Evolutionary conservation across 2,797 vertebrate genomes (phyloP), one percentile per base, ranked within the genome.

Genomic region (Nasua narica): DNA sequence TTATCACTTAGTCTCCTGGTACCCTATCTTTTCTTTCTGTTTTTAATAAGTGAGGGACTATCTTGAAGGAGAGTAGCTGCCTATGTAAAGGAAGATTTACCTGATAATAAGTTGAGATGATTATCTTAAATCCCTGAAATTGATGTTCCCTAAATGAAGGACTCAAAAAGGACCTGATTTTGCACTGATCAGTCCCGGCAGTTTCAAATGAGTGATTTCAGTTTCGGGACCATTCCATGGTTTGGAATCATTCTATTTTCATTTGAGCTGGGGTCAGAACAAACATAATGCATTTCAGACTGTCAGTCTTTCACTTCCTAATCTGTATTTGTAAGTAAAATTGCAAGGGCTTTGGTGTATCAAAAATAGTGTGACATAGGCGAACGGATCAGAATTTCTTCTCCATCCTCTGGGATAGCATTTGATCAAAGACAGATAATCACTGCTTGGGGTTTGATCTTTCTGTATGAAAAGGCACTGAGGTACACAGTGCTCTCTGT

Each of bases 311-410:
- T 72, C 48, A 3, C 3, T 81, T 86, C 62, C 92, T 48, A 94
- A 94, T 81, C 95, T 95, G 87, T 11, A 1, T 96, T 93, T 92
- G 37, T 89, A 81, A 97, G 98, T 90, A 65, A 97, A 96, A 93
- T 95, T 60, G 91, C 54, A 95, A 90, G 52, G 92, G 72, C 90
- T 98, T 67, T 60, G 82, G 87, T 67, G 16, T 58, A 81, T 96
- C 91, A 97, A 97, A 97, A 89, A 82, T 95, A 94, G 92, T 83
- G 81, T 95, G 92, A 93, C 81, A 92, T 85, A 96, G 58, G 96
- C 92, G 96, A 87, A 90, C 58, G 0, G 78, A 96, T 97, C 93
- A 86, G 90, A 91, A 29, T 93, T 86, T 84, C 95, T 95, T 92
- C 82, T 90, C 19, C 13, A 58, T 43, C 72, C 60, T 50, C 62